Evolutionary conservation across 2,888 invertebrate genomes (phyloP).

Genomic region (Harpalus rubripes): DNA sequence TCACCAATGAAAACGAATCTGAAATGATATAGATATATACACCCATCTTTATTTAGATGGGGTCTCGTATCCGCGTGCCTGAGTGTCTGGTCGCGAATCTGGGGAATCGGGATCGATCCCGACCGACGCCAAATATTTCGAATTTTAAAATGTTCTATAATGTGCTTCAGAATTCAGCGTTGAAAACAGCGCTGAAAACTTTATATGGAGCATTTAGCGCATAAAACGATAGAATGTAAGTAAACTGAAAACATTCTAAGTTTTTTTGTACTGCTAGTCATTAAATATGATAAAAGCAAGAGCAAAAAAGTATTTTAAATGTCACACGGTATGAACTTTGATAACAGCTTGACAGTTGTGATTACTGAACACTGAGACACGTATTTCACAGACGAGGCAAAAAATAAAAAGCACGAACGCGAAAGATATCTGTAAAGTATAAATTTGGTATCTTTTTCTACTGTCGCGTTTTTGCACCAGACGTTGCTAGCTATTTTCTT

Average conservation of each 20-base stretch:
- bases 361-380: slow-evolving; percentile 50
- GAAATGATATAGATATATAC: too few relatives aligned
- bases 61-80: too few relatives aligned
- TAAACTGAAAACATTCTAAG: slow-evolving; percentile 31
- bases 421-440: slow-evolving; percentile 55
- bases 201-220: not conserved
- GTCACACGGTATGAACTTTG: slow-evolving; percentile 53
- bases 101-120: too few relatives aligned
- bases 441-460: slow-evolving; percentile 40
- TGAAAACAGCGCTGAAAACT: too few relatives aligned
- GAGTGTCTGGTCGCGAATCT: too few relatives aligned
- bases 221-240: slow-evolving; percentile 11
- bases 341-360: slow-evolving; percentile 52
- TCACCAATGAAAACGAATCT: too few relatives aligned
- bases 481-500: slow-evolving; percentile 39
- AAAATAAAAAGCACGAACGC: slow-evolving; percentile 34
- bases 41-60: too few relatives aligned
- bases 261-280: slow-evolving; percentile 37
- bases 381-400: slow-evolving; percentile 52
- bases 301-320: slow-evolving; percentile 51
- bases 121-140: too few relatives aligned
- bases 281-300: slow-evolving; percentile 53
- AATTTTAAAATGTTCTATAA: too few relatives aligned
- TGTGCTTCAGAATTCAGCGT: too few relatives aligned
- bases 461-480: slow-evolving; percentile 47